Percentiles rank a stretch among this genome's conserved stretches.
phyloP scores from a whole-genome alignment of 2,113 vertebrate species.

The Sceloporus tristichus region DNA sequence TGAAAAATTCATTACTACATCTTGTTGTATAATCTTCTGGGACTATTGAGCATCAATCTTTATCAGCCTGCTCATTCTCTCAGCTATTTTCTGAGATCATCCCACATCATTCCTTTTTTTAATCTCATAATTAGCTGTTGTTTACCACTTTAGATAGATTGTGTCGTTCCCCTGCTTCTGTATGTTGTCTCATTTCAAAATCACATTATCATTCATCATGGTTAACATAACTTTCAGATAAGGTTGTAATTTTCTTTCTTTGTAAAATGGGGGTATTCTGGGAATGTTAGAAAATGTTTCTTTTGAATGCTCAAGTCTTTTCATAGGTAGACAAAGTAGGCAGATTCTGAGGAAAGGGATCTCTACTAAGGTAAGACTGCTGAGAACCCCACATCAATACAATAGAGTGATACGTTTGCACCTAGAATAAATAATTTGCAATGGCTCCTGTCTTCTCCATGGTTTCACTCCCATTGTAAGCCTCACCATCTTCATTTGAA shows the following conservation, averaged over 20 bases:
- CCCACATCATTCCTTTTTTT: constrained; percentile 34
- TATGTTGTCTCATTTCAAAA: constrained; percentile 39
- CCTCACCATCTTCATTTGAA: no score
- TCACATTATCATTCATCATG: constrained; percentile 8
- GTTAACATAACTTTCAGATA: constrained; percentile 37
- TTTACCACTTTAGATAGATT: background rate
- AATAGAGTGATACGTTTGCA: background rate
- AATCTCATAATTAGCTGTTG: constrained; percentile 39
- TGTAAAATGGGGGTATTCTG: constrained; percentile 15
- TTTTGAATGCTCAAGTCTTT: constrained; percentile 35
- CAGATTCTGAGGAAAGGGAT: background rate
- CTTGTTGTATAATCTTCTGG: constrained; percentile 15
- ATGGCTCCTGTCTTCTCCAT: background rate
- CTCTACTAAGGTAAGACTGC: background rate
- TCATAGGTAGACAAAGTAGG: background rate
- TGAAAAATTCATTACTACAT: constrained; percentile 35
- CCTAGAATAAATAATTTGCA: background rate
- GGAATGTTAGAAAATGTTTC: constrained; percentile 42
- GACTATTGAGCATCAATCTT: constrained; percentile 18
- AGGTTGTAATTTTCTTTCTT: constrained; percentile 44
- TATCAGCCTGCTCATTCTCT: constrained; percentile 34
- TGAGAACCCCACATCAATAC: background rate
- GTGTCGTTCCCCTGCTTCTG: constrained; percentile 18
- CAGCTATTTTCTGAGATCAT: background rate
- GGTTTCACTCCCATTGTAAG: no score